Base-by-base conservation (phyloP, 2,113 vertebrate genomes). In the Catharus bicknelli region DNA sequence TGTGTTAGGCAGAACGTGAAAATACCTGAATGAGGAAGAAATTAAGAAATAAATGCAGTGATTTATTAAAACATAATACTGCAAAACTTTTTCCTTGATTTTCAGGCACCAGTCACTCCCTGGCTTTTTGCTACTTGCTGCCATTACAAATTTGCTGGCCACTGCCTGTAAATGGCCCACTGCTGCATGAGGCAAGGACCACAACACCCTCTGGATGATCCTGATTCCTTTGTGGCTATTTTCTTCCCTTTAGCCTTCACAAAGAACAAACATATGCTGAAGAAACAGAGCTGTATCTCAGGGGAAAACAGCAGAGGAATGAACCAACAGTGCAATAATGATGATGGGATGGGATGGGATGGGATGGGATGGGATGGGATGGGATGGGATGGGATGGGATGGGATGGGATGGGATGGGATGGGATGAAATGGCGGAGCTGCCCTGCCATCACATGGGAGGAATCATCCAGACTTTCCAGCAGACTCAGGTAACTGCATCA, bases 401-500 rank as follows among this genome's bases (percentile, higher is more conserved):
- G 45, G 45, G 19, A 47, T 4, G 45, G 40, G 29, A 66, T 22
- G 67, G 51, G 38, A n/a, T 4, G 11, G 40, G 29, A 66, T 22
- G 67, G 51, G 38, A n/a, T 4, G 11, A 36, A 80, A 53, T 29
- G 20, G 36, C 67, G 43, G 38, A 72, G 53, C 57, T 86, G 73
- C 48, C 54, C 32, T 62, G 54, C 45, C 36, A 64, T 43, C 42
- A 51, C 40, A 45, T 29, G 40, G 55, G 36, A 59, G 40, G 38
- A 82, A 26, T 45, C 42, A 64, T 30, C 14, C 66, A 61, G 45
- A 42, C 32, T 50, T 88, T 30, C 25, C 61, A 47, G 61, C 55
- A 69, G 19, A 7, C 15, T 51, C 16, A 26, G 16, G 36, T 16
- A 61, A 32, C 10, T 1, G 2, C 50, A 59, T 61, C 0, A 1